These are phyloP conservation scores for Dicycla oo DNA, from an alignment of 2,888 invertebrate genomes.

Conservation along the genomic window DNA sequence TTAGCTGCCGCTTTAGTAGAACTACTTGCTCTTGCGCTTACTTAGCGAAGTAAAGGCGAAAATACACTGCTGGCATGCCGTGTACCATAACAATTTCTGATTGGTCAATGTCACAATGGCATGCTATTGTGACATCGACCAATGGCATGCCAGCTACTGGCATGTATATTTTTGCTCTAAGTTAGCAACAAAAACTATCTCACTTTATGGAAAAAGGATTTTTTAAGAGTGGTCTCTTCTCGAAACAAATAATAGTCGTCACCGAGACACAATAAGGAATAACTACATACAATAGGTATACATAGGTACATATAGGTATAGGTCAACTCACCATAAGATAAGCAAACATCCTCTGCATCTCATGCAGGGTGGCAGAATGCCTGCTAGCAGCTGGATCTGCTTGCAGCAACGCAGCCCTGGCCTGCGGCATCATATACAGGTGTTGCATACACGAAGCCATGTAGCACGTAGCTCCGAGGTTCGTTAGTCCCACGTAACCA, in stretches of 20 bases:
- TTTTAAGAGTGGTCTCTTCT: background rate
- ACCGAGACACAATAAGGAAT: background rate
- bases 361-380: slow-evolving; percentile 95
- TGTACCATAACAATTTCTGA: too few species aligned
- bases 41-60: background rate
- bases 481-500: slow-evolving; percentile 98
- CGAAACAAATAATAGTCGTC: background rate
- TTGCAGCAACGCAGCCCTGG: slow-evolving; percentile 95
- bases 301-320: background rate
- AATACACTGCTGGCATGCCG: too few species aligned
- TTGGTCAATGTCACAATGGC: too few species aligned
- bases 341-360: slow-evolving; percentile 98
- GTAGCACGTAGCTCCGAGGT: slow-evolving; percentile 98
- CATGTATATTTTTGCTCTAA: background rate
- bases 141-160: too few species aligned
- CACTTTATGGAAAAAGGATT: background rate
- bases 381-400: slow-evolving; percentile 94
- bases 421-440: slow-evolving; percentile 99
- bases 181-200: background rate
- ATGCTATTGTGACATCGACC: too few species aligned
- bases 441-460: slow-evolving; percentile 99
- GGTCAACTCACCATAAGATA: slow-evolving; percentile 93
- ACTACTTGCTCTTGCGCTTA: background rate
- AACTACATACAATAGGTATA: background rate
- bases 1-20: background rate